Evolutionary conservation across 2,888 invertebrate genomes (phyloP).

Genomic region (Candidula unifasciata): DNA sequence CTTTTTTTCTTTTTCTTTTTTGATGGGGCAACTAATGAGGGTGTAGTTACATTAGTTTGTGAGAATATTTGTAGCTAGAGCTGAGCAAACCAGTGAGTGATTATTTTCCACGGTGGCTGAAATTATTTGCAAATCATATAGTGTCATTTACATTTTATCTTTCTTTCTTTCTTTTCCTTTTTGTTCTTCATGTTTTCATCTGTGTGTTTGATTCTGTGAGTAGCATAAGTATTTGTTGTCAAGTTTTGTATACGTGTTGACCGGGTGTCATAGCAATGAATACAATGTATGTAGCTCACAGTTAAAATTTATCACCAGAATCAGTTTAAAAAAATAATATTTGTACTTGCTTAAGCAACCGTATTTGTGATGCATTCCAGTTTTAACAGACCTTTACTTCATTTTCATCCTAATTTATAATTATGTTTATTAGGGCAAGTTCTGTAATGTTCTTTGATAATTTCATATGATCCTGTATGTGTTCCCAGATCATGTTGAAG

Average conservation of each 20-base stretch:
- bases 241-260: not conserved
- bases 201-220: not conserved
- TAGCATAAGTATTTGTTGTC: not conserved
- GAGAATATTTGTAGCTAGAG: not conserved
- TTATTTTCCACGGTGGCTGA: not conserved
- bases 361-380: constrained; percentile 25
- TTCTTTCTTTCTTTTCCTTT: too few species aligned
- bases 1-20: not conserved
- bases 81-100: not conserved
- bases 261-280: not conserved
- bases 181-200: not conserved
- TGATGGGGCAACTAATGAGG: not conserved
- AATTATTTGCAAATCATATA: not conserved
- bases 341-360: too few species aligned
- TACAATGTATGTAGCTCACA: too few species aligned
- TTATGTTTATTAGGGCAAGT: not conserved
- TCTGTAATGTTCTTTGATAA: constrained; percentile 3
- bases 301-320: too few species aligned
- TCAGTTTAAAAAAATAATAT: too few species aligned
- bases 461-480: not conserved
- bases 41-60: too few species aligned
- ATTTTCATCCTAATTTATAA: not conserved
- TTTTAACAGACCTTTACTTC: not conserved
- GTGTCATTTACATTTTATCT: not conserved
- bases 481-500: too few species aligned